Evolutionary conservation across 2,113 vertebrate genomes (phyloP).

Genomic region (Notechis scutatus): DNA sequence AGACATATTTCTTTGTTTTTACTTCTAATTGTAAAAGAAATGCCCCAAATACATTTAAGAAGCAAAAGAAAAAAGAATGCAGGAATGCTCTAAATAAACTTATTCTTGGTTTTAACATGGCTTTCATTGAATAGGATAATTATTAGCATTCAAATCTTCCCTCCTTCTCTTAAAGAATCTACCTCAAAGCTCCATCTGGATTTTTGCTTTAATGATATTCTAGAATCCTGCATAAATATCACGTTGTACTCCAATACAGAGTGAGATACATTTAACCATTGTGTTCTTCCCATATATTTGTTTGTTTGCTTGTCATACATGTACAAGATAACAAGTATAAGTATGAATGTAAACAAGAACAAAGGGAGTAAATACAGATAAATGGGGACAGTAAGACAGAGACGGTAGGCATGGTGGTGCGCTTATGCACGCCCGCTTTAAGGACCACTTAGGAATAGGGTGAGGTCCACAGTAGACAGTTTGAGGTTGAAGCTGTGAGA

Average conservation of each 20-base stretch:
- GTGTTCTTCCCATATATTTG: neutral
- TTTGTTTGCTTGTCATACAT: too few relatives aligned
- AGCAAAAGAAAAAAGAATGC: constrained; percentile 15
- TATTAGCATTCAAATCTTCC: neutral
- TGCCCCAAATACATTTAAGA: constrained; percentile 48
- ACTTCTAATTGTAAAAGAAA: constrained; percentile 42
- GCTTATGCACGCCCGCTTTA: too few relatives aligned
- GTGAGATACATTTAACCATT: neutral
- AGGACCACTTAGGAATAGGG: too few relatives aligned
- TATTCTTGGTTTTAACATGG: neutral
- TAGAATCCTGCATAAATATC: neutral
- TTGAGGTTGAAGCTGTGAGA: too few relatives aligned
- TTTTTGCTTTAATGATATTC: constrained; percentile 3
- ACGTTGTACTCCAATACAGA: neutral
- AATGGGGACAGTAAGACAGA: too few relatives aligned
- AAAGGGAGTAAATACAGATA: too few relatives aligned
- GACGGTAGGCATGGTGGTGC: too few relatives aligned
- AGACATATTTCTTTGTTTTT: constrained; percentile 69
- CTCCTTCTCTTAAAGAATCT: constrained; percentile 1
- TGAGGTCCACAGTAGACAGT: too few relatives aligned
- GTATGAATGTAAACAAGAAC: too few relatives aligned
- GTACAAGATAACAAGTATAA: too few relatives aligned
- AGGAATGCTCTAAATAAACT: constrained; percentile 40
- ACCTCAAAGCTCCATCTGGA: neutral
- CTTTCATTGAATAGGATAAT: constrained; percentile 25